Evolutionary conservation across 2,797 vertebrate species (phyloP), one percentile per base, ranked within the genome.

Genomic region (Chelidonichthys spinosus): DNA sequence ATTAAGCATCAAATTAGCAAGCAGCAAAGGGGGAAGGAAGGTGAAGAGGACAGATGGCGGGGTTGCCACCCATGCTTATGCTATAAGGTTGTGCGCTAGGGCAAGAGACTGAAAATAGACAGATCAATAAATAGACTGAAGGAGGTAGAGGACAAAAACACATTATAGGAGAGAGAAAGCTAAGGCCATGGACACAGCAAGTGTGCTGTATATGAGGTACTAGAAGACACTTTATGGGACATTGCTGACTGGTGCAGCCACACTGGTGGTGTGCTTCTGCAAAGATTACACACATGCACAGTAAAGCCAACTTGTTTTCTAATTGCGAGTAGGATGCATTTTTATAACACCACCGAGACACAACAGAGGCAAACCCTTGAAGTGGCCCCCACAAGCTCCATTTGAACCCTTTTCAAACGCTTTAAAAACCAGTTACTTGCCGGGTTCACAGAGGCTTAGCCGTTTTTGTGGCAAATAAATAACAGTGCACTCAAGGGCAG

Each of bases 1-100:
- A 90, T 92, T 89, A 93, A 90, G 78, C 79, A 78, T 79, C 74
- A 88, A 89, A 92, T 92, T 90, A 92, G 86, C 81, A 85, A 72
- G 61, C 73, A 60, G 78, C 84, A 77, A 85, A 88, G 69, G 11
- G 72, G 56, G 83, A 79, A 76, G 70, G 60, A 71, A 76, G 81
- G 49, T 62, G 72, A 78, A 78, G 83, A 80, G 91, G 82, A 85
- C 81, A 85, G 85, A 87, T 84, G 86, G 81, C 5, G 15, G 59
- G 74, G 83, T 76, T 83, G 85, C 72, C 78, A 76, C 82, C 64
- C 79, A 69, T 79, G 85, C 78, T 63, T 79, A 81, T 75, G 63
- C 63, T 81, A 17, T 76, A 59, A 0, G n/a, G 81, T 65, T 40
- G 59, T 59, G 59, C 49, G 59, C 77, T 61, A 15, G 62, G 76